Evolutionary conservation across 2,888 invertebrate species (phyloP).

Genomic region (Apotomis capreana): DNA sequence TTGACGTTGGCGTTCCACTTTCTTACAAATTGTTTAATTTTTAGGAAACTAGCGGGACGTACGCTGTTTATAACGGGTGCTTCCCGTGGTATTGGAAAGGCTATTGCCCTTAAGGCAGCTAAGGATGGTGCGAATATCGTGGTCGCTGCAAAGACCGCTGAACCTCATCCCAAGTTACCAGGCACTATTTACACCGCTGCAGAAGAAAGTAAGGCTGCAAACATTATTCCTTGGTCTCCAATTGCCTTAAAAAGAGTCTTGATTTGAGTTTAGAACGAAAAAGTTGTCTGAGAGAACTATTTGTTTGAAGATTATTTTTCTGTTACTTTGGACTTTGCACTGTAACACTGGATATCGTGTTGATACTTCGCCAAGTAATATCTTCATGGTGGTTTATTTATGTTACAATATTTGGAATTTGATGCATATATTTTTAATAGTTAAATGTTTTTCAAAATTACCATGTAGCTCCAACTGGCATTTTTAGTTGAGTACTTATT

Average conservation of each 20-base stretch:
- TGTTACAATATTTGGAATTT: not conserved
- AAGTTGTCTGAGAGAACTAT: not conserved
- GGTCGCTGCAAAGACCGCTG: slow-evolving; percentile 95
- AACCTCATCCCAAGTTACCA: slow-evolving; percentile 94
- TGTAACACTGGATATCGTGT: slow-evolving; percentile 40
- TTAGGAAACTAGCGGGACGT: slow-evolving; percentile 88
- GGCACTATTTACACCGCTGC: slow-evolving; percentile 96
- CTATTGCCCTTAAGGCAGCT: slow-evolving; percentile 96
- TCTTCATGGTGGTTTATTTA: slow-evolving; percentile 28
- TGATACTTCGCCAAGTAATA: slow-evolving; percentile 42
- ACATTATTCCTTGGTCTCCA: not conserved
- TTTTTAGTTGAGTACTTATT: no score
- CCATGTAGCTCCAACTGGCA: no score
- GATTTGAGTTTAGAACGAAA: not conserved
- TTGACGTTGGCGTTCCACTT: slow-evolving; percentile 37
- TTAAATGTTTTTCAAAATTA: no score
- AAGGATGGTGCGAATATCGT: slow-evolving; percentile 96
- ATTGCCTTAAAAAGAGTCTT: not conserved
- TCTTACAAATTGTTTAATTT: slow-evolving; percentile 44
- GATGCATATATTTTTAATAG: no score
- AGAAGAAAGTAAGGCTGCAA: slow-evolving; percentile 87
- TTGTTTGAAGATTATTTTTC: slow-evolving; percentile 37
- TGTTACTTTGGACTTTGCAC: slow-evolving; percentile 66
- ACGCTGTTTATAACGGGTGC: slow-evolving; percentile 98
- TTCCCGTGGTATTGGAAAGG: slow-evolving; percentile 97